These are phyloP conservation scores for Chironomus riparius DNA, from an alignment of 2,888 invertebrate genomes.

Conservation along the genomic window DNA sequence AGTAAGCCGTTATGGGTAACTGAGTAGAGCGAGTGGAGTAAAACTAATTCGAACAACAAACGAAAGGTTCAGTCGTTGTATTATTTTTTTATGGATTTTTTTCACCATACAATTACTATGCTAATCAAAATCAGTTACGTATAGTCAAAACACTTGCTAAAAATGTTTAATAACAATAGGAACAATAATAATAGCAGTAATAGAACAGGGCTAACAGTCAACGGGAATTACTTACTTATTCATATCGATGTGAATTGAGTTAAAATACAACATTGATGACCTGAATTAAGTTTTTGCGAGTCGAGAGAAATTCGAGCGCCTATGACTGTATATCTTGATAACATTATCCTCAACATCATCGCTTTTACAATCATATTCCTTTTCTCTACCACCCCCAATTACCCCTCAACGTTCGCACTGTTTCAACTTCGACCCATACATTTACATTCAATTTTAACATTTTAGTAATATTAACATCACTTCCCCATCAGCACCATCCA, in stretches of 20 bases:
- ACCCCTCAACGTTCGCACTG: background rate
- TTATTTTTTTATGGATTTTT: conserved; percentile 23
- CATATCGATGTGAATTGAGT: background rate
- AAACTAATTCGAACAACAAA: conserved; percentile 13
- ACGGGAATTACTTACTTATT: background rate
- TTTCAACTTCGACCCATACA: background rate
- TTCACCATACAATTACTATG: conserved; percentile 24
- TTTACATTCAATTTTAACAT: background rate
- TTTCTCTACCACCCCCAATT: background rate
- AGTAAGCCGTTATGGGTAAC: background rate
- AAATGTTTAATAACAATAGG: conserved; percentile 1
- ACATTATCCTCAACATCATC: background rate
- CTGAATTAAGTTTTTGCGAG: background rate
- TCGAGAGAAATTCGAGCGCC: background rate
- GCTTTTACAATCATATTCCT: background rate
- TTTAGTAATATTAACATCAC: no score
- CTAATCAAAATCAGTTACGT: conserved; percentile 25
- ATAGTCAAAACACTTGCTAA: conserved; percentile 9
- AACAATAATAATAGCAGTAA: background rate
- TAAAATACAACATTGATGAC: background rate
- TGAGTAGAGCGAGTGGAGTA: background rate
- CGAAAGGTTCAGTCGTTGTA: background rate
- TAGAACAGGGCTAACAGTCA: background rate
- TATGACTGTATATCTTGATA: background rate
- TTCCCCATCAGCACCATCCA: no score